Evolutionary conservation across 2,113 vertebrate species (phyloP), one percentile per base, ranked within the genome.

Genomic region (Thymallus thymallus): DNA sequence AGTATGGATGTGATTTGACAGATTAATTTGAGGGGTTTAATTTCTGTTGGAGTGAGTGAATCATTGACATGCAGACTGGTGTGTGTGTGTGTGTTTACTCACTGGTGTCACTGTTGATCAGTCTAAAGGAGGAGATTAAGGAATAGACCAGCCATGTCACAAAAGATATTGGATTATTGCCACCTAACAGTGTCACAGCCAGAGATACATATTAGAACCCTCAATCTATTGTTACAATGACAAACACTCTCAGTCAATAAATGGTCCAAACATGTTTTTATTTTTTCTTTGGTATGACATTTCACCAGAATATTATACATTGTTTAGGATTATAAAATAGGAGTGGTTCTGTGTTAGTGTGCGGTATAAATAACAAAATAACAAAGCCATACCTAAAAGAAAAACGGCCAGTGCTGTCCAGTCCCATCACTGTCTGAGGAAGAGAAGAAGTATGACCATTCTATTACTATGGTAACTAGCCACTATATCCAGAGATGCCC

Each of bases 381-480:
- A 46, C 82, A 76, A 88, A 90, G 86, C 86, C 87, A 84, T 76
- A 81, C 84, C 89, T 89, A 85, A 91, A 90, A 86, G 86, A 86
- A 84, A 81, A 84, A 83, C 85, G 67, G 76, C 84, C 72, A 88
- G 88, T 84, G 84, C 87, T 92, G 90, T 92, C 89, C 87, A 81
- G 80, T 89, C 75, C 79, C 78, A 90, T 92, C 88, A 85, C 79
- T 84, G 81, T 90, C 89, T 87, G 66, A 61, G 75, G 84, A 68
- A 75, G 80, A 81, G 85, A 83, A 87, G 84, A 86, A 66, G 80
- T 82, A 88, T 88, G 88, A 86, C 89, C 85, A 79, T 84, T 80
- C 86, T 84, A 89, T 93, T 91, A 90, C 91, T 92, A 90, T 92
- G 90, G 90, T 90, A 93, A 92, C 90, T 87, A 90, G 86, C 84